Evolutionary conservation across 1,140 invertebrate species (phyloP).

Genomic region (Calliphora vicina): DNA sequence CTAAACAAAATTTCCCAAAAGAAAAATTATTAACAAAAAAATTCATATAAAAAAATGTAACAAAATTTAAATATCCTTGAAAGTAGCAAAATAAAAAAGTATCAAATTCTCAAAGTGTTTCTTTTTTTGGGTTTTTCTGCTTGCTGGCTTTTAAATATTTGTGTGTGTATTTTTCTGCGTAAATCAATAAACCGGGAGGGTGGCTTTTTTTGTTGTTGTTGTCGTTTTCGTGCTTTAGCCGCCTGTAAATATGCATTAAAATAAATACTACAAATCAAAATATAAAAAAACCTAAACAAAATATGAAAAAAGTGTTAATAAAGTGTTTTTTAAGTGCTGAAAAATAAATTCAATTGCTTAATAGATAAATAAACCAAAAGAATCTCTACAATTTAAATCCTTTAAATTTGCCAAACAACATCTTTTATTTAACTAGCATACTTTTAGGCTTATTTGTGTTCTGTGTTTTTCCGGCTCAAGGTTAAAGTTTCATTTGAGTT

Average conservation of each 20-base stretch:
- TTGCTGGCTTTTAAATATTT: neutral
- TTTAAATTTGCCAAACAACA: neutral
- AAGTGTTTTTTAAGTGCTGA: neutral
- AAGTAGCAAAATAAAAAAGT: neutral
- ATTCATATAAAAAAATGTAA: neutral
- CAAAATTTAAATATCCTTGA: neutral
- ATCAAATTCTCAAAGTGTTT: neutral
- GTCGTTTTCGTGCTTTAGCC: neutral
- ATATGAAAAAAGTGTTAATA: neutral
- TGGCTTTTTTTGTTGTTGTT: neutral
- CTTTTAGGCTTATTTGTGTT: neutral
- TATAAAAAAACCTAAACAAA: neutral
- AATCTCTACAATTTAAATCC: neutral
- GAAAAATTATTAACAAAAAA: neutral
- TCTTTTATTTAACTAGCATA: neutral
- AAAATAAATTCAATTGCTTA: neutral
- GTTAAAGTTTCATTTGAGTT: slow-evolving; percentile 11
- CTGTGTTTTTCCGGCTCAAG: neutral
- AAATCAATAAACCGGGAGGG: slow-evolving; percentile 32
- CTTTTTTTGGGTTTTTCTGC: neutral
- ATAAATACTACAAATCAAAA: neutral
- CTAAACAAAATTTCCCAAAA: neutral
- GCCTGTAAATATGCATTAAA: neutral
- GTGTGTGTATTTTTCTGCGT: slow-evolving; percentile 23
- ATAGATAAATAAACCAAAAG: neutral